Percentiles rank a stretch among this genome's conserved stretches.
Evolutionary conservation across 1,140 invertebrate species (phyloP).

Genomic region (Monomorium pharaonis): DNA sequence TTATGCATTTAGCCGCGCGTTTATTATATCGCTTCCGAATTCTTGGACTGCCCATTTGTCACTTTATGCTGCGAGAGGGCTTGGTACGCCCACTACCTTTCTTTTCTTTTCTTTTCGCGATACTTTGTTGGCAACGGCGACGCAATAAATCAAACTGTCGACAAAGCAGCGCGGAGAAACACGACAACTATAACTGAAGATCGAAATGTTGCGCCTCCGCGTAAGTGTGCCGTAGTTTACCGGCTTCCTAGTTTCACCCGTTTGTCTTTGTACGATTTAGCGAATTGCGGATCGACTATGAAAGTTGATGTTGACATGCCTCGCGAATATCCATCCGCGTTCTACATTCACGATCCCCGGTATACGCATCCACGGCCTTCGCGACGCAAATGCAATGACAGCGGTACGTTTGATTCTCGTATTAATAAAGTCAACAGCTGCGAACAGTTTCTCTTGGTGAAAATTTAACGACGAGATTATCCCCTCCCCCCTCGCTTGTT

Average conservation of each 20-base stretch:
- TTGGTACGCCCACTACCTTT: background rate
- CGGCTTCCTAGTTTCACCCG: background rate
- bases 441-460: constrained; percentile 31
- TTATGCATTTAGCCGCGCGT: background rate
- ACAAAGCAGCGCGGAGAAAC: background rate
- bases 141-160: constrained; percentile 3
- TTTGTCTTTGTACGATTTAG: constrained; percentile 40
- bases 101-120: background rate
- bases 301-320: constrained; percentile 42
- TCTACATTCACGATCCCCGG: constrained; percentile 21
- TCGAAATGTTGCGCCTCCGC: constrained; percentile 21
- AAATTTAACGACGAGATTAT: constrained; percentile 31
- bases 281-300: constrained; percentile 31
- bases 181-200: constrained; percentile 20
- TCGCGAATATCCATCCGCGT: constrained; percentile 29
- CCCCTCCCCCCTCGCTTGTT: background rate
- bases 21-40: background rate
- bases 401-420: constrained; percentile 7
- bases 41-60: background rate
- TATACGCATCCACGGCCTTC: background rate
- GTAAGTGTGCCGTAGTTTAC: constrained; percentile 20
- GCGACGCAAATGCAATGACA: constrained; percentile 13
- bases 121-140: background rate
- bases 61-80: background rate
- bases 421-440: constrained; percentile 33